A percentile compares a stretch with the other conserved stretches of the same genome.
Conservation (phyloP, 2,888 invertebrate species). For the Mycalesis mineus region DNA sequence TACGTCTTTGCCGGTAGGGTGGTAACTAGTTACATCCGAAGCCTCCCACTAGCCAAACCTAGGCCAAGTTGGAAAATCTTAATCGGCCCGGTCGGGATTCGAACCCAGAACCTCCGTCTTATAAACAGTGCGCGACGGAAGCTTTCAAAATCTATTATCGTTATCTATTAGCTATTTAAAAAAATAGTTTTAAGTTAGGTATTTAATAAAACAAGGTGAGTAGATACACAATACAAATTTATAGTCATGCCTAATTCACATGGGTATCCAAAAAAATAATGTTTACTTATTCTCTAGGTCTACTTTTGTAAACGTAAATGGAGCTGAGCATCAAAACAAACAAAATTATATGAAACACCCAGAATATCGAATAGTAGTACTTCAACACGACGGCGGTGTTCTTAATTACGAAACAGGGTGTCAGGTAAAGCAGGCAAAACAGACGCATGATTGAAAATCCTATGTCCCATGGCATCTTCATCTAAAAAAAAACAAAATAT, state of each 20-base stretch:
- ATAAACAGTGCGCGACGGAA: too few relatives aligned
- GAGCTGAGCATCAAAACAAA: slow-evolving; percentile 43
- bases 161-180: too few relatives aligned
- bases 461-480: slow-evolving; percentile 76
- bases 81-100: too few relatives aligned
- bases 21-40: too few relatives aligned
- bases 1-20: too few relatives aligned
- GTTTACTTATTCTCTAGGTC: slow-evolving; percentile 11
- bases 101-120: too few relatives aligned
- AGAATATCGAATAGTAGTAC: slow-evolving; percentile 66
- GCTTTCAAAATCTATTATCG: too few relatives aligned
- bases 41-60: too few relatives aligned
- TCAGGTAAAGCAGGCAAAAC: slow-evolving; percentile 60
- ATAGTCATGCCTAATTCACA: neutral
- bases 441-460: slow-evolving; percentile 67
- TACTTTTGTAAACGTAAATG: slow-evolving; percentile 41
- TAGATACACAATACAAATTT: neutral
- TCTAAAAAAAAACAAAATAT: slow-evolving; percentile 51
- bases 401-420: slow-evolving; percentile 54
- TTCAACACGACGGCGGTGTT: slow-evolving; percentile 42
- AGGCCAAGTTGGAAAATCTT: too few relatives aligned
- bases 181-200: neutral
- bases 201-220: too few relatives aligned
- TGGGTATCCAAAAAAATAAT: neutral
- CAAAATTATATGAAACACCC: slow-evolving; percentile 59